Conservation (phyloP, 2,888 invertebrate species). For the Pandemis heparana region DNA sequence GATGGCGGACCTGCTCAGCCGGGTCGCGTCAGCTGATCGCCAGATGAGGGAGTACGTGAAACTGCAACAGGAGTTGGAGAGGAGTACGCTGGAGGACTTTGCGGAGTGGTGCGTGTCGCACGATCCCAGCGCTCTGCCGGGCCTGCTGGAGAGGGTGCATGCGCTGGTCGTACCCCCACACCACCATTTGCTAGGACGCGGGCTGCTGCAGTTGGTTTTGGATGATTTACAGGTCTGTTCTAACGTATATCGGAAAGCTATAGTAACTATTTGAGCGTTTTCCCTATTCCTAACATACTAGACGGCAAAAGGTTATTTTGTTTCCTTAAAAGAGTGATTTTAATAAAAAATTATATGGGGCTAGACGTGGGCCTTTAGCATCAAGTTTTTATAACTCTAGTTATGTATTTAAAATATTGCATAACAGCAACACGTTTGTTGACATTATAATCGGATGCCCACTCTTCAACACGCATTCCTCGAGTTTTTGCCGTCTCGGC, state of each 20-base stretch:
- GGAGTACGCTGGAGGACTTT: slow-evolving; percentile 89
- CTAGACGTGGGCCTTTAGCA: neutral
- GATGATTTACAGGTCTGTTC: slow-evolving; percentile 70
- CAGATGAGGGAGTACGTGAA: slow-evolving; percentile 87
- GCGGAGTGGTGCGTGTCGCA: slow-evolving; percentile 90
- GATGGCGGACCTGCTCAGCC: slow-evolving; percentile 85
- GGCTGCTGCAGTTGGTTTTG: slow-evolving; percentile 71
- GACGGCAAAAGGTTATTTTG: neutral
- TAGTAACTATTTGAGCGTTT: too few species aligned
- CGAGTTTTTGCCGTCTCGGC: slow-evolving; percentile 7
- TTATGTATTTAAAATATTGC: neutral
- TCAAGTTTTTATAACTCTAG: neutral
- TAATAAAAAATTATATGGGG: neutral
- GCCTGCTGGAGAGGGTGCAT: slow-evolving; percentile 88
- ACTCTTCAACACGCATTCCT: slow-evolving; percentile 22
- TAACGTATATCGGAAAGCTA: neutral
- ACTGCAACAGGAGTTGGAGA: slow-evolving; percentile 84
- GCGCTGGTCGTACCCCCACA: slow-evolving; percentile 84
- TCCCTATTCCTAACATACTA: neutral
- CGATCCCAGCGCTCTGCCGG: slow-evolving; percentile 87
- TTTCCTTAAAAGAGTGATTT: neutral
- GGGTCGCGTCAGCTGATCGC: slow-evolving; percentile 86
- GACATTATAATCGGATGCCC: slow-evolving; percentile 13
- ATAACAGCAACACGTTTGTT: slow-evolving; percentile 6
- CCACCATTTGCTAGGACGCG: slow-evolving; percentile 73